Evolutionary conservation across 2,888 invertebrate genomes (phyloP), one percentile per base, ranked within the genome.

Genomic region (Bombyx huttoni): DNA sequence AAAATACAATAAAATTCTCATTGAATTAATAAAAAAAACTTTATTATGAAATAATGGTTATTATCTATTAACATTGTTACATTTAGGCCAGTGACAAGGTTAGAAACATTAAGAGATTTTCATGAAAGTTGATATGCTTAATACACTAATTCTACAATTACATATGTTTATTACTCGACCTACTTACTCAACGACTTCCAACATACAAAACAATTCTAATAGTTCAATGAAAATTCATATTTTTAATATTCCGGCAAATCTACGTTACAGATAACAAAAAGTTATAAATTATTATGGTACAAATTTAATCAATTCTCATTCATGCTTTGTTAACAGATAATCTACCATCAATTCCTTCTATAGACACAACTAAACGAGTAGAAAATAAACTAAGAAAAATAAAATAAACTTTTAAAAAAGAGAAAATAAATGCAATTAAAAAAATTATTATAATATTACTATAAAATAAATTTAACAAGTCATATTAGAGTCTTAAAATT

Each of bases 41-140:
- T 86, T 87, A 85, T 84, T 87, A 85, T 82, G 81, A 84, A 85
- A 76, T 78, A 79, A 77, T 86, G 87, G 88, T 86, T 87, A 87
- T 87, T 88, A 88, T 83, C 88, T 85, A 88, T 88, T 86, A 88
- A 88, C 88, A 84, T 73, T 77, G 76, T 83, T 84, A 86, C 65
- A 76, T 60, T 83, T 87, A 88, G 88, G 86, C 85, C 84, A 67
- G 79, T 74, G 78, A 78, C 77, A 49, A 82, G 73, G 75, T 81
- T 81, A 83, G 78, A 73, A 62, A 67, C 73, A 76, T 78, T 78
- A 79, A 73, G 73, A 79, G 64, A 61, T 72, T 81, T 81, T 77
- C 7, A 10, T 80, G 83, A 82, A 77, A 79, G 75, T 76, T 84
- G 85, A 85, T 86, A 86, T 85, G 83, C 80, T 81, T 81, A 79